These are phyloP conservation scores for Chalcosyrphus nemorum DNA, from an alignment of 2,888 invertebrate species.

Conservation along the genomic window DNA sequence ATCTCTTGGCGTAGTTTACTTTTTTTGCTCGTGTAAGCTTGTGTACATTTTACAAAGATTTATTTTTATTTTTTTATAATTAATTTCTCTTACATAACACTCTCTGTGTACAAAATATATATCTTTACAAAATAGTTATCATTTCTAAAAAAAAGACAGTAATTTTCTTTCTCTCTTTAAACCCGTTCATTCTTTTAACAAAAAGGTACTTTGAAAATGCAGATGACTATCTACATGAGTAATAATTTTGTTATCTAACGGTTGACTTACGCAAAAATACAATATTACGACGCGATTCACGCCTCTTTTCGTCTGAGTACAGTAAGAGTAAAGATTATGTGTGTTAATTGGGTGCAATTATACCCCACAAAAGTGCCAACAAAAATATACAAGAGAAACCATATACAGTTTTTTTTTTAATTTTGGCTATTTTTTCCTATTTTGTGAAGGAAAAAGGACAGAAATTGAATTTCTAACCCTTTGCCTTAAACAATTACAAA, in stretches of 20 bases:
- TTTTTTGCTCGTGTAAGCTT: slow-evolving; percentile 15
- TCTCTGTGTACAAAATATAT: slow-evolving; percentile 41
- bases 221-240: slow-evolving; percentile 10
- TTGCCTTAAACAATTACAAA: background rate
- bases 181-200: slow-evolving; percentile 11
- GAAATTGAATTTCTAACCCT: slow-evolving; percentile 46
- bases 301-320: background rate
- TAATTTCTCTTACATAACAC: background rate
- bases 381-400: background rate
- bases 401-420: background rate
- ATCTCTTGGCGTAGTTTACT: slow-evolving; percentile 9
- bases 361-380: background rate
- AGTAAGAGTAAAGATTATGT: background rate
- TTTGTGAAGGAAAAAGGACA: background rate
- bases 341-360: slow-evolving; percentile 34
- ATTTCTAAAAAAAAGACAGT: background rate
- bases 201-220: background rate
- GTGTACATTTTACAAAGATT: slow-evolving; percentile 17
- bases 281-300: background rate
- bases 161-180: background rate
- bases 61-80: background rate
- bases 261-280: slow-evolving; percentile 10
- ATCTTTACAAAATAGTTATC: slow-evolving; percentile 14
- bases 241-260: background rate
- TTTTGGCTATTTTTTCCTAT: background rate